These are phyloP conservation scores for Cephus pulcher DNA, from an alignment of 2,888 invertebrate species.

Conservation along the genomic window DNA sequence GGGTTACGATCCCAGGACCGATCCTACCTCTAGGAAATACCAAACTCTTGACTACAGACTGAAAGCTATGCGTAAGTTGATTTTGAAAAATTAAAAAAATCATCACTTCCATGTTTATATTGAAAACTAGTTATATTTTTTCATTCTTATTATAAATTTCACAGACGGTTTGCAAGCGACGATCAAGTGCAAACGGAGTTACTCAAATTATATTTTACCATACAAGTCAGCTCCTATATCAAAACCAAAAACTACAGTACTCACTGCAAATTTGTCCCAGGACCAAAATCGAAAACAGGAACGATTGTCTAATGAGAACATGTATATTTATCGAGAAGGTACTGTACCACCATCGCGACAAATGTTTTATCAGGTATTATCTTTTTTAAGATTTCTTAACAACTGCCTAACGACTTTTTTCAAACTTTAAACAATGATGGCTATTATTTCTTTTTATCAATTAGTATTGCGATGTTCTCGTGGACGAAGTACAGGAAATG, in stretches of 20 bases:
- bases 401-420: background rate
- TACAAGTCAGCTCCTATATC: constrained; percentile 65
- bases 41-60: constrained; percentile 90
- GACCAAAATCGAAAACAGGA: constrained; percentile 47
- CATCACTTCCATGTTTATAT: background rate
- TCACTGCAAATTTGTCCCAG: constrained; percentile 53
- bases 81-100: background rate
- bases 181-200: constrained; percentile 69
- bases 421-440: background rate
- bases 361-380: constrained; percentile 85
- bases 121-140: constrained; percentile 3
- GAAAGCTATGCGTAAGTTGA: constrained; percentile 71
- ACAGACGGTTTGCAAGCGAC: constrained; percentile 68
- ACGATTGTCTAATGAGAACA: constrained; percentile 65
- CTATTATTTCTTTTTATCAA: background rate
- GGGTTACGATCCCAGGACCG: constrained; percentile 92
- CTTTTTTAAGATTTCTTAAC: background rate
- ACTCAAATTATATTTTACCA: constrained; percentile 66
- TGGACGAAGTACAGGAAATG: constrained; percentile 84
- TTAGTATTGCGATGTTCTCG: constrained; percentile 82
- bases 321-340: constrained; percentile 76
- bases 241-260: constrained; percentile 62
- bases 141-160: constrained; percentile 15
- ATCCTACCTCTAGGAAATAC: constrained; percentile 82
- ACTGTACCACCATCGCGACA: constrained; percentile 85